Evolutionary conservation across 2,113 vertebrate genomes (phyloP).

Genomic region (western clawed frog (Xenopus tropicalis)): DNA sequence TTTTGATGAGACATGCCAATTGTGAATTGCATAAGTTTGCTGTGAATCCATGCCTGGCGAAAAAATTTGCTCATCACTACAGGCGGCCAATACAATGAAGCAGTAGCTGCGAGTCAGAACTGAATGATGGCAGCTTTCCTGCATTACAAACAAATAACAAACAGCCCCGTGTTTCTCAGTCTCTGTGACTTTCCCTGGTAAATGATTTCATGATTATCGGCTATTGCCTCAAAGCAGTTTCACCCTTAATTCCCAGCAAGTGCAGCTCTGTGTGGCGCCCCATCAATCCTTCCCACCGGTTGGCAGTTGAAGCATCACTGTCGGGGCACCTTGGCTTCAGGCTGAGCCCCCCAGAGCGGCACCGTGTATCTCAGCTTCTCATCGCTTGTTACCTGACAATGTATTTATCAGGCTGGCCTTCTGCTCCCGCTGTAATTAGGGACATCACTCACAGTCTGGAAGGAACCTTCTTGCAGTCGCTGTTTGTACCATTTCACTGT

Average conservation of each 20-base stretch:
- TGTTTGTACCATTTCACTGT: not conserved
- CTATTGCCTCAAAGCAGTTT: no score
- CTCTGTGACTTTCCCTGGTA: no score
- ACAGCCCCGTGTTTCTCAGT: no score
- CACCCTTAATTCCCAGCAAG: not conserved
- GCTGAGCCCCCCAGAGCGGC: not conserved
- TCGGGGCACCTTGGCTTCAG: not conserved
- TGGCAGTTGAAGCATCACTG: not conserved
- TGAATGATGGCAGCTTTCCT: no score
- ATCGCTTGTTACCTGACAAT: constrained; percentile 2
- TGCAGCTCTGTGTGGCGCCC: not conserved
- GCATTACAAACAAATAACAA: no score
- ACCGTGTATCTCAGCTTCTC: not conserved
- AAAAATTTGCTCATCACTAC: no score
- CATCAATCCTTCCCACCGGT: constrained; percentile 6
- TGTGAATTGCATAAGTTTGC: no score
- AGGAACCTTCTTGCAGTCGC: not conserved
- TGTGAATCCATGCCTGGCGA: no score
- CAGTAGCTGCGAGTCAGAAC: no score
- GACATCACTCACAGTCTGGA: constrained; percentile 9
- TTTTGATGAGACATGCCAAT: no score
- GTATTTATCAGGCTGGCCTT: not conserved
- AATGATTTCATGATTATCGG: no score
- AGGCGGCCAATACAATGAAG: no score
- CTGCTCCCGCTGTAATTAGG: not conserved